A percentile compares a stretch with the other conserved stretches of the same genome.
phyloP scores from a whole-genome alignment of 2,113 vertebrate genomes.

The Diphyllodes magnificus region DNA sequence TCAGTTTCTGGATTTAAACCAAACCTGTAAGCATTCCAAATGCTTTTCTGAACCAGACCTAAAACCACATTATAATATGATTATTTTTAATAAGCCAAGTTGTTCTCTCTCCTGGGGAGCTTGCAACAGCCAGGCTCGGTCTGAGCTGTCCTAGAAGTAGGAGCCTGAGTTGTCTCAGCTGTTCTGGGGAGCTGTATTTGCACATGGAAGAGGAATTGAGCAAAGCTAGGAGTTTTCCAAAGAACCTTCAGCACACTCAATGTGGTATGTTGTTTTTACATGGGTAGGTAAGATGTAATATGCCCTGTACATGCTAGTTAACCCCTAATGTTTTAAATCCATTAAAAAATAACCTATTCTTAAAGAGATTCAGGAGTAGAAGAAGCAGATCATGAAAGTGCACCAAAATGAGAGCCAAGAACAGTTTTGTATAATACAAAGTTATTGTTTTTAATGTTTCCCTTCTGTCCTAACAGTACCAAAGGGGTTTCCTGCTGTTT shows the following conservation, averaged over 20 bases:
- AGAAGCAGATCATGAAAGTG: not conserved
- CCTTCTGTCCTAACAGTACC: not conserved
- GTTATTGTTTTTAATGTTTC: not conserved
- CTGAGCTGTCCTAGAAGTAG: not conserved
- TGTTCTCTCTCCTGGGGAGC: rapidly evolving
- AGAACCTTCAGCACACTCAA: not conserved
- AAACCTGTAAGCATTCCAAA: not conserved
- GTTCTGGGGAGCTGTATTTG: not conserved
- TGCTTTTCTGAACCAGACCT: not conserved
- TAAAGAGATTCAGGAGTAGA: not conserved
- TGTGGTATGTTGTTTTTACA: not conserved
- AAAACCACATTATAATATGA: not conserved
- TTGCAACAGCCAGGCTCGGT: not conserved
- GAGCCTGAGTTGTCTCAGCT: not conserved
- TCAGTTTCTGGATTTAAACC: not conserved
- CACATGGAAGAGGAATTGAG: not conserved
- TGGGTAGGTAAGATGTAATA: not conserved
- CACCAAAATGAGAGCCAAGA: not conserved
- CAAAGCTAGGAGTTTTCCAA: not conserved
- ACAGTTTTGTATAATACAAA: not conserved
- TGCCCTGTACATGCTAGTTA: rapidly evolving
- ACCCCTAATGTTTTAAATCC: not conserved
- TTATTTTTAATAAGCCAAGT: not conserved
- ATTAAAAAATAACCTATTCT: rapidly evolving
- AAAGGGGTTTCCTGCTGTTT: not conserved